phyloP scores from a whole-genome alignment of 2,113 vertebrate species.

The Rynchops niger region DNA sequence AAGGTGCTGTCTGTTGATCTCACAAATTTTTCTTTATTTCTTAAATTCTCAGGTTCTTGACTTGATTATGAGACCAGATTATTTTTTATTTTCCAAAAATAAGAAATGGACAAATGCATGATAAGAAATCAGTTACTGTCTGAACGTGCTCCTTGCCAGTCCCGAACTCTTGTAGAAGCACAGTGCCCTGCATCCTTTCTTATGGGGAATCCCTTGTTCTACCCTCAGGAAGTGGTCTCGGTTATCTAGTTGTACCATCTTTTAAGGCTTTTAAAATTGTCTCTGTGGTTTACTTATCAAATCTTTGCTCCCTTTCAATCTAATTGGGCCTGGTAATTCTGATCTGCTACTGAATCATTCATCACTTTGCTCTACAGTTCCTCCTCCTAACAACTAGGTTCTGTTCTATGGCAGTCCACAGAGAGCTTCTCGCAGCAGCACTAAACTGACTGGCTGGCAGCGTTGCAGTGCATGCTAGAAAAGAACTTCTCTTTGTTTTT shows the following conservation, averaged over 20 bases:
- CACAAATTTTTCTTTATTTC: not conserved
- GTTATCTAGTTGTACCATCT: not conserved
- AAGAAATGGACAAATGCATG: not conserved
- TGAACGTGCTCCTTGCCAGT: not conserved
- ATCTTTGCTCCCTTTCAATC: not conserved
- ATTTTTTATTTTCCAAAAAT: not conserved
- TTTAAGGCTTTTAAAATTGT: not conserved
- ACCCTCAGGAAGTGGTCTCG: not conserved
- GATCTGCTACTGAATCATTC: not conserved
- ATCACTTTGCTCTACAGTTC: not conserved
- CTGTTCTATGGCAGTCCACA: not conserved
- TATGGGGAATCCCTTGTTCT: not conserved
- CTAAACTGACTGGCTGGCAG: not conserved
- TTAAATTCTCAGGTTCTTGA: not conserved
- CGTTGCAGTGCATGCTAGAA: not conserved
- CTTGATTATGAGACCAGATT: not conserved
- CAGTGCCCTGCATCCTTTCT: not conserved
- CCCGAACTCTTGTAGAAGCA: not conserved
- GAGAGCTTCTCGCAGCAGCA: not conserved
- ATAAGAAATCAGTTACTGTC: not conserved
- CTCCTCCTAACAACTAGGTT: not conserved
- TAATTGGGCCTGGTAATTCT: not conserved
- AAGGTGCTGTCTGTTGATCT: not conserved
- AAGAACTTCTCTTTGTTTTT: not conserved
- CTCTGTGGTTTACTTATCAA: not conserved